Base-by-base conservation (phyloP, 2,113 vertebrate genomes). In the Cryptoleucopteryx plumbea region DNA sequence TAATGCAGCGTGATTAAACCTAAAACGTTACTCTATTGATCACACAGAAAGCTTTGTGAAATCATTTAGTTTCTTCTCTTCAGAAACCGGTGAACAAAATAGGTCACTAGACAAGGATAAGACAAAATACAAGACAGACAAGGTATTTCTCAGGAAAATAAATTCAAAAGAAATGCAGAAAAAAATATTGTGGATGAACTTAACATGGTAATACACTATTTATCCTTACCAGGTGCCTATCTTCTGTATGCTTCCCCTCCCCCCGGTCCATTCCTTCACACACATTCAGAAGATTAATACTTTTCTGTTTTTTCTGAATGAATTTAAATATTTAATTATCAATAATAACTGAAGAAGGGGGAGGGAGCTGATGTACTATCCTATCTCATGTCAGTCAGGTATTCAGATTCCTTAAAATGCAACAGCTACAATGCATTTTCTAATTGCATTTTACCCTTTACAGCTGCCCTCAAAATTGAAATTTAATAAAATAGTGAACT, bases 11-110 rank as follows among this genome's bases (percentile, higher is more conserved):
- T 87, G 96, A 97, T 97, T 98, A 98, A 96, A 97, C 90, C 95
- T 96, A 86, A 97, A 97, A 96, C 90, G 95, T 91, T 94, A 96
- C 80, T 78, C 77, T 97, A 97, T 95, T 96, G 98, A 98, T 98
- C 97, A 97, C 63, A 94, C 73, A 96, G 94, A 97, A 97, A 97
- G 97, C 97, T 97, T 96, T 96, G 84, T 94, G 90, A 97, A 98
- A 98, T 96, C 78, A 94, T 96, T 88, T 95, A 97, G 92, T 97
- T 98, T 97, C 94, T 96, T 93, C 95, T 96, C 81, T 96, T 97
- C 94, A 97, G 95, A 97, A 97, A 97, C 38, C 38, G 13, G 84
- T 91, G 94, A 97, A 94, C 90, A 97, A 97, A 97, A 97, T 55
- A 95, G 96, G 96, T 97, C 98, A 97, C 95, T 95, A 97, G 92